These are phyloP conservation scores for Adineta ricciae DNA, from an alignment of 2,888 invertebrate species.

Conservation along the genomic window DNA sequence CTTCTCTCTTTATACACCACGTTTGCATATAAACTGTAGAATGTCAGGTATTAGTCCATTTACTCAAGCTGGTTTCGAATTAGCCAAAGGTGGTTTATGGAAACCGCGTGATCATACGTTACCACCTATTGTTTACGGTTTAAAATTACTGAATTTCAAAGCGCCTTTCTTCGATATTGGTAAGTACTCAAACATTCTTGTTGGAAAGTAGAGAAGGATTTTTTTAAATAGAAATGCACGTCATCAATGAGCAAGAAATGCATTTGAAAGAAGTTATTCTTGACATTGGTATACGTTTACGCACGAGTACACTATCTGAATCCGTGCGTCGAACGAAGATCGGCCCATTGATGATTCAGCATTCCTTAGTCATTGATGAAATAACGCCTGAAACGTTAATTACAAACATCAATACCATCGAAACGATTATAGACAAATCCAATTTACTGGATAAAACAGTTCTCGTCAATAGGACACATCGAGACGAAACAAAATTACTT, in stretches of 20 bases:
- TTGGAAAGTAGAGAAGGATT: neutral
- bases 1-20: too few relatives aligned
- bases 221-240: neutral
- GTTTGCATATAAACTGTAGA: neutral
- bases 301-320: slow-evolving; percentile 10
- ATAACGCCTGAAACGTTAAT: neutral
- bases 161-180: neutral
- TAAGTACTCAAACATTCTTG: too few relatives aligned
- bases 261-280: slow-evolving; percentile 19
- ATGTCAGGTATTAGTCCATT: slow-evolving; percentile 8
- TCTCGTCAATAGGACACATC: neutral
- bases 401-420: neutral
- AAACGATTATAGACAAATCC: neutral
- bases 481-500: slow-evolving; percentile 5
- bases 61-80: slow-evolving; percentile 11
- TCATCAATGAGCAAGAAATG: neutral
- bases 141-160: neutral
- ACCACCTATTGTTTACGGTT: slow-evolving; percentile 2
- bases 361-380: neutral
- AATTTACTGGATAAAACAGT: slow-evolving; percentile 13
- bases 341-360: neutral
- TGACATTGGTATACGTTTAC: slow-evolving; percentile 18
- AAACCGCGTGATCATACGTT: slow-evolving; percentile 14
- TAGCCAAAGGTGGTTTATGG: slow-evolving; percentile 11
- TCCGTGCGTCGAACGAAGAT: neutral